These are phyloP conservation scores for Pinna nobilis DNA, from an alignment of 1,140 invertebrate species.

Conservation along the genomic window DNA sequence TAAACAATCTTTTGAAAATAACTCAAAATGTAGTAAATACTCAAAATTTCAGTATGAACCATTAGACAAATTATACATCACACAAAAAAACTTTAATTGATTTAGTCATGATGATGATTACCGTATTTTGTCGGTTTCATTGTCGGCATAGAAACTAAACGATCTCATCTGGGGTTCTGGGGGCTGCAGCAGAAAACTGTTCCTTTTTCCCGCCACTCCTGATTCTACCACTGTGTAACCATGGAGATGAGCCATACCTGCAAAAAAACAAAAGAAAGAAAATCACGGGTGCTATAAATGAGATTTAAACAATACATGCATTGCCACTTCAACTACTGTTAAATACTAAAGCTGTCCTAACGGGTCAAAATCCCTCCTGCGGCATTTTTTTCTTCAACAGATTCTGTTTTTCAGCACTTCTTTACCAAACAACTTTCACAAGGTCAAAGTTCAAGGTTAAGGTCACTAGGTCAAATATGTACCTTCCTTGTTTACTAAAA, in stretches of 20 bases:
- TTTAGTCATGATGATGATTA: constrained; percentile 66
- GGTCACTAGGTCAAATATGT: too few relatives aligned
- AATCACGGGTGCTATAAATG: too few relatives aligned
- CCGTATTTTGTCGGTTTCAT: constrained; percentile 96
- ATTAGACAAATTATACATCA: neutral
- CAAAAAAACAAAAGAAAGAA: constrained; percentile 18
- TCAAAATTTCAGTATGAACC: too few relatives aligned
- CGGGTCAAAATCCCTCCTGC: too few relatives aligned
- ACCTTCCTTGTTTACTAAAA: too few relatives aligned
- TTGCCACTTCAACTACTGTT: too few relatives aligned
- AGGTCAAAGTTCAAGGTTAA: too few relatives aligned
- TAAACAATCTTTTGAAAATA: neutral
- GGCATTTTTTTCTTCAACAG: too few relatives aligned
- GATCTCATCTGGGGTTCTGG: constrained; percentile 89
- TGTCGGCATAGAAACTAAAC: constrained; percentile 95
- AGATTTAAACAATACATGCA: too few relatives aligned
- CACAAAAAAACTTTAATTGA: neutral
- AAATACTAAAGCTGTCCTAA: too few relatives aligned
- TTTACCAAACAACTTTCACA: too few relatives aligned
- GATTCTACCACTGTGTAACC: constrained; percentile 46
- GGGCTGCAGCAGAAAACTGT: constrained; percentile 93
- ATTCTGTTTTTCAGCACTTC: too few relatives aligned
- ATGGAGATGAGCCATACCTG: constrained; percentile 58
- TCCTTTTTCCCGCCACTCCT: constrained; percentile 82
- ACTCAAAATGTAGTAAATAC: neutral